Evolutionary conservation across 2,888 invertebrate genomes (phyloP).

Genomic region (Clunio marinus): DNA sequence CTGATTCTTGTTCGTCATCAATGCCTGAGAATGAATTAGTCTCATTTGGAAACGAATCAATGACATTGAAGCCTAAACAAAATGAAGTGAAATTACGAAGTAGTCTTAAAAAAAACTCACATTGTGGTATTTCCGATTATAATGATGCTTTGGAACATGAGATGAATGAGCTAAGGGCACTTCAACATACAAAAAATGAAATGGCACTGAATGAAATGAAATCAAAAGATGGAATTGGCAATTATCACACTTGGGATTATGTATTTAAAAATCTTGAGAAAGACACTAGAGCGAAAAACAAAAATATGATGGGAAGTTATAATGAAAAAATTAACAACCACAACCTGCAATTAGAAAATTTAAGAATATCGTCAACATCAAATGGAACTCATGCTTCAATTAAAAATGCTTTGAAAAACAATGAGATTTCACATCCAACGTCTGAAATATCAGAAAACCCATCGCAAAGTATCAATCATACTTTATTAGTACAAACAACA

Average conservation of each 20-base stretch:
- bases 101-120: slow-evolving; percentile 18
- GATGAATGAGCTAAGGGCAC: slow-evolving; percentile 25
- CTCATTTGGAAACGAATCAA: slow-evolving; percentile 6
- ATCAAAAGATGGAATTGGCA: slow-evolving; percentile 56
- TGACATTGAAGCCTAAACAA: background rate
- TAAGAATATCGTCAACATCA: slow-evolving; percentile 13
- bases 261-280: slow-evolving; percentile 73
- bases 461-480: slow-evolving; percentile 5
- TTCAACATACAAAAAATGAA: background rate
- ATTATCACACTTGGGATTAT: slow-evolving; percentile 74
- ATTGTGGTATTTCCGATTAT: slow-evolving; percentile 24
- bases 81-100: slow-evolving; percentile 26
- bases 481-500: slow-evolving; percentile 31
- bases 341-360: slow-evolving; percentile 26
- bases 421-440: background rate
- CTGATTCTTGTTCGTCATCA: slow-evolving; percentile 14
- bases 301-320: background rate
- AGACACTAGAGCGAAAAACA: slow-evolving; percentile 60
- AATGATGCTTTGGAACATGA: slow-evolving; percentile 13
- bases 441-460: background rate
- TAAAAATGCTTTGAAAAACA: slow-evolving; percentile 1
- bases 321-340: slow-evolving; percentile 28
- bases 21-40: slow-evolving; percentile 1
- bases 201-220: slow-evolving; percentile 2
- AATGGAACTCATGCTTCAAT: slow-evolving; percentile 30